Base-by-base conservation (phyloP, 2,797 vertebrate species). In the Falco cherrug region DNA sequence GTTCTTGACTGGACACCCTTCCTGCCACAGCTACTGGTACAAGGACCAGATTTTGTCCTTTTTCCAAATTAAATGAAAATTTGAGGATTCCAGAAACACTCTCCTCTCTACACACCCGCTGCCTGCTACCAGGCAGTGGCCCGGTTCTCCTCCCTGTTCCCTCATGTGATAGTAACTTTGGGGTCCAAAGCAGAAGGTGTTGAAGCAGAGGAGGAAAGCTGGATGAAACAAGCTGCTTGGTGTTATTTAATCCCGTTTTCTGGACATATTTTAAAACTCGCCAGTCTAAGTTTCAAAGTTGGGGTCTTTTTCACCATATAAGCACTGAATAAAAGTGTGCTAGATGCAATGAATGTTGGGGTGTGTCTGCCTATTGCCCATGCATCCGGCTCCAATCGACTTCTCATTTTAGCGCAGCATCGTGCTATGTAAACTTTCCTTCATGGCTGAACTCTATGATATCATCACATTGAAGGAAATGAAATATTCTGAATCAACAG, bases 151-250 rank as follows among this genome's bases (percentile, higher is more conserved):
- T 47, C 57, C 22, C 20, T 19, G 0, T 11, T 74, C 18, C 50
- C 22, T 37, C n/a, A n/a, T 0, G 2, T 24, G 3, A 0, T 6
- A 35, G 25, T 9, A 71, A 53, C 12, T 71, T 7, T 14, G 39
- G 7, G 16, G 3, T 47, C 31, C 8, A 21, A 39, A 47, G 28
- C 20, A 85, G 79, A 53, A 29, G 5, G 24, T 54, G 60, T 4
- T n/a, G 57, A 77, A 85, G 25, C 43, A 48, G 18, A 69, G 16
- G 29, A 74, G 33, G 33, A 67, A 69, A 74, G 16, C 16, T 37
- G 33, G 10, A 39, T 45, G 15, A 51, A 81, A 74, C 35, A 60
- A 56, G 24, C 6, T 85, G 45, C 18, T 50, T 54, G 29, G 28
- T 85, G 35, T 31, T 69, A 18, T 41, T 91, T n/a, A 70, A 59